Conservation (phyloP, 2,113 vertebrate genomes). For the Crotophaga sulcirostris region DNA sequence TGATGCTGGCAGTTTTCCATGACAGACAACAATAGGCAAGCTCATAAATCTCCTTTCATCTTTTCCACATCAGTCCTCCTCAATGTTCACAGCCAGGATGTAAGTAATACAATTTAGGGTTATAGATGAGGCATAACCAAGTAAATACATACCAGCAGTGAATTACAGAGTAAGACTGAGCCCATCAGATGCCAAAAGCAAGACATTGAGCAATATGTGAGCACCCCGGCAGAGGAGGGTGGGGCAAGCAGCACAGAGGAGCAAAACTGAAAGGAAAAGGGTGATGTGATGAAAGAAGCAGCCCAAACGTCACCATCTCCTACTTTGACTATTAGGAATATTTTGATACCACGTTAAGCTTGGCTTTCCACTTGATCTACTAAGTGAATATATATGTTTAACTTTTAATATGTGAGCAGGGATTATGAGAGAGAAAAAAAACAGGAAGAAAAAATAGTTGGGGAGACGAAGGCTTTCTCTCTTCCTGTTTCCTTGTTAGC, state of each 20-base stretch:
- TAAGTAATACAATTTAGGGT: neutral
- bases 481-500: neutral
- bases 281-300: neutral
- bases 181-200: neutral
- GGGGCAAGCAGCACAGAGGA: neutral
- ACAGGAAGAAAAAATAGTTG: neutral
- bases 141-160: neutral
- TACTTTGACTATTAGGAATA: neutral
- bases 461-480: neutral
- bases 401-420: neutral
- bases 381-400: neutral
- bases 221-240: neutral
- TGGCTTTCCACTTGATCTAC: neutral
- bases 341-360: neutral
- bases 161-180: neutral
- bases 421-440: neutral
- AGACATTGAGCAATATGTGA: neutral
- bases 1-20: neutral
- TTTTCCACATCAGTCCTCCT: neutral
- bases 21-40: neutral
- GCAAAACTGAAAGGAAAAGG: slow-evolving; percentile 38
- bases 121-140: neutral
- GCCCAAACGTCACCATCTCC: neutral
- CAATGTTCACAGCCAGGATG: neutral
- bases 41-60: neutral